phyloP scores from a whole-genome alignment of 1,140 invertebrate genomes.

The Diorhabda carinulata region DNA sequence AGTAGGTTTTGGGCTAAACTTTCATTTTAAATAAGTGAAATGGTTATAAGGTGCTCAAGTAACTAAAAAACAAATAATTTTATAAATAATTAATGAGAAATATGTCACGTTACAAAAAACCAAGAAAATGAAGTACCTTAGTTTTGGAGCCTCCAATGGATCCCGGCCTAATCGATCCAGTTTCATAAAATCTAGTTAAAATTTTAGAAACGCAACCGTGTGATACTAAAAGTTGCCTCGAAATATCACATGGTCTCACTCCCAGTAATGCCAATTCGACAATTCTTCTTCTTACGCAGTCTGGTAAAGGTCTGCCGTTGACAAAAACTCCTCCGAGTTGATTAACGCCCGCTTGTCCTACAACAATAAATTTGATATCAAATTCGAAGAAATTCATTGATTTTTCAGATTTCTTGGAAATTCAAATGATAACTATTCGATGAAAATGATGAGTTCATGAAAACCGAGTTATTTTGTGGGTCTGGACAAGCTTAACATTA shows the following conservation, averaged over 20 bases:
- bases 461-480: too few species aligned
- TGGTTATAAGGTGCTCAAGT: too few species aligned
- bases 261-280: constrained; percentile 89
- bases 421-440: too few species aligned
- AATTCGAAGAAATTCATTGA: too few species aligned
- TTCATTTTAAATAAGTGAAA: too few species aligned
- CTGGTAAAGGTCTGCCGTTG: constrained; percentile 89
- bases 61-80: too few species aligned
- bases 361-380: constrained; percentile 30
- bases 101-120: not conserved
- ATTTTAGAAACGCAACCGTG: constrained; percentile 98
- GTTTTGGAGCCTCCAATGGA: constrained; percentile 87
- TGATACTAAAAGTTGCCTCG: constrained; percentile 87
- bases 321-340: constrained; percentile 95
- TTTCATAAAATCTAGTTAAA: constrained; percentile 93
- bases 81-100: too few species aligned
- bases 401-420: too few species aligned
- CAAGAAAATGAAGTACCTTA: constrained; percentile 58
- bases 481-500: too few species aligned
- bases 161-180: constrained; percentile 85
- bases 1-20: too few species aligned
- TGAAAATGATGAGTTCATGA: too few species aligned
- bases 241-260: constrained; percentile 94
- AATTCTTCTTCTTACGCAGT: constrained; percentile 88
- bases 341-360: constrained; percentile 92